Percentiles rank a stretch among this genome's conserved stretches.
These are phyloP conservation scores for Pollenia labialis DNA, from an alignment of 2,888 invertebrate species.

Conservation along the genomic window DNA sequence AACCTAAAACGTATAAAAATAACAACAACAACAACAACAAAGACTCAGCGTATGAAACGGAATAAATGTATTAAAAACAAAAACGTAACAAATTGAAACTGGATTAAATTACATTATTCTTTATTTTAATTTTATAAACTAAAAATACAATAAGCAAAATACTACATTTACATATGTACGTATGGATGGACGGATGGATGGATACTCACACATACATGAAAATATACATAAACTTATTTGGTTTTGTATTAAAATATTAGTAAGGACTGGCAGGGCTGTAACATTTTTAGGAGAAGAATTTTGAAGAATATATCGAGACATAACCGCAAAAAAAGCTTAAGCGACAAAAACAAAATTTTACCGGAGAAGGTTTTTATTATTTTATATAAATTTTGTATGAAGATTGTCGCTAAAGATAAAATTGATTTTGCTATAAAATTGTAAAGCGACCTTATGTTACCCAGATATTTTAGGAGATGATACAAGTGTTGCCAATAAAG, in stretches of 20 bases:
- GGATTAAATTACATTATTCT: slow-evolving; percentile 72
- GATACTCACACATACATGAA: neutral
- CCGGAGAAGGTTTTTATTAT: too few species aligned
- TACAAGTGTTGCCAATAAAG: too few species aligned
- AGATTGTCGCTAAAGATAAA: too few species aligned
- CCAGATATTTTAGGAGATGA: too few species aligned
- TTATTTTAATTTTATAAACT: slow-evolving; percentile 71
- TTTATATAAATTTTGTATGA: too few species aligned
- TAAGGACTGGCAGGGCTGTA: slow-evolving; percentile 43
- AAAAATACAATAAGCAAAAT: slow-evolving; percentile 56
- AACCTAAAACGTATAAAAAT: slow-evolving; percentile 30
- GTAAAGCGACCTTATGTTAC: too few species aligned
- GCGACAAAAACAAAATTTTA: too few species aligned
- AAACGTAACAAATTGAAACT: slow-evolving; percentile 64
- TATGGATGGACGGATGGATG: neutral
- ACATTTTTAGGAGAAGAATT: neutral
- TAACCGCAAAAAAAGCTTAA: too few species aligned
- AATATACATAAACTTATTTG: slow-evolving; percentile 7
- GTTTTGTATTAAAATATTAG: slow-evolving; percentile 63
- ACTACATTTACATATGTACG: neutral
- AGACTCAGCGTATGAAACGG: slow-evolving; percentile 29
- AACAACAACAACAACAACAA: slow-evolving; percentile 30
- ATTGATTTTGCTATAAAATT: too few species aligned
- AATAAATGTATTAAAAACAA: slow-evolving; percentile 63
- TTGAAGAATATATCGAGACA: too few species aligned